Evolutionary conservation across 2,113 vertebrate genomes (phyloP).

Genomic region (Calidris pugnax): DNA sequence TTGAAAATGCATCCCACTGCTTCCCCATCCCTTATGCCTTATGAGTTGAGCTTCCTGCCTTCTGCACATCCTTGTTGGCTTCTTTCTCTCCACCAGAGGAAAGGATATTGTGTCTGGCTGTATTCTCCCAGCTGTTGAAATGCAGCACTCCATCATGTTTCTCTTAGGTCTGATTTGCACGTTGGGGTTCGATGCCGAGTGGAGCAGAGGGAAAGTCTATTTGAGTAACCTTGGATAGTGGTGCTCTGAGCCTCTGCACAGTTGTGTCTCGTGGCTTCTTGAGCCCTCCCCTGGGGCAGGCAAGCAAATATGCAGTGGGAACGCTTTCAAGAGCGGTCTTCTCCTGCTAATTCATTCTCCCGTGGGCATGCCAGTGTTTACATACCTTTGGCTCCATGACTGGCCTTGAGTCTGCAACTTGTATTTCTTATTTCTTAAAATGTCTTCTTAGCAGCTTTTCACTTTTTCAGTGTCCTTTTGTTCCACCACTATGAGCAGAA

Average conservation of each 20-base stretch:
- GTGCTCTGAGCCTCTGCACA: neutral
- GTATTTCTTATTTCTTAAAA: neutral
- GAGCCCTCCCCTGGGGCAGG: neutral
- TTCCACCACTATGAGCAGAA: neutral
- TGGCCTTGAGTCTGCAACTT: neutral
- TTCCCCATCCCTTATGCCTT: neutral
- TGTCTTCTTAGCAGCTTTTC: neutral
- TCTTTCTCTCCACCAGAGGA: neutral
- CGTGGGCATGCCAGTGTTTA: conserved; percentile 27
- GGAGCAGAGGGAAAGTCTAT: neutral
- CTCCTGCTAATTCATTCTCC: conserved; percentile 9
- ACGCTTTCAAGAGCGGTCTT: neutral
- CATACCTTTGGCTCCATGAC: conserved; percentile 12
- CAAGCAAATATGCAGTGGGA: neutral
- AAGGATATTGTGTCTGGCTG: neutral
- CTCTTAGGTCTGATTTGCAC: neutral
- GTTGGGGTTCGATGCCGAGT: neutral
- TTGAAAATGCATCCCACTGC: neutral
- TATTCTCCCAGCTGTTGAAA: neutral
- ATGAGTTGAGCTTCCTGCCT: neutral
- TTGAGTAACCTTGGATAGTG: neutral
- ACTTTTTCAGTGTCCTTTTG: neutral
- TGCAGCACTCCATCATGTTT: neutral
- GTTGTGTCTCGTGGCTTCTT: neutral
- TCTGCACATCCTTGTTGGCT: neutral